Percentiles rank a stretch among this genome's conserved stretches.
Conservation (phyloP, 2,888 invertebrate genomes). For the Andrena camellia region DNA sequence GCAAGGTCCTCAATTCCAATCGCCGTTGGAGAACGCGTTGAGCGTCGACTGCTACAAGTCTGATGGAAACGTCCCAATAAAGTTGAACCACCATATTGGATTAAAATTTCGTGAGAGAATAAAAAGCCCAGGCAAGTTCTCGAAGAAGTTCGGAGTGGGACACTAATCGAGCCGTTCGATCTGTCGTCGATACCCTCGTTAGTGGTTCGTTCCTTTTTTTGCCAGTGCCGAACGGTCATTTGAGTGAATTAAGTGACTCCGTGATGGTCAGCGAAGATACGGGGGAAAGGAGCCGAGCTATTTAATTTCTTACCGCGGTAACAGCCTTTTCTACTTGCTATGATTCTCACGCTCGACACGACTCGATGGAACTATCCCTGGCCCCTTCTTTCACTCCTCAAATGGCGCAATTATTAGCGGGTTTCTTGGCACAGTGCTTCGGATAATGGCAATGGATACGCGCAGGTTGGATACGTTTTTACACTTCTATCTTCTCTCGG, state of each 20-base stretch:
- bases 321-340: constrained; percentile 41
- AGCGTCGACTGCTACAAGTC: neutral
- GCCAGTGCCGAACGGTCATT: constrained; percentile 35
- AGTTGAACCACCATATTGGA: neutral
- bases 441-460: constrained; percentile 24
- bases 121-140: constrained; percentile 48
- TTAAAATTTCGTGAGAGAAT: constrained; percentile 40
- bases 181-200: constrained; percentile 67
- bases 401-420: constrained; percentile 41
- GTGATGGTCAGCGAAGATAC: constrained; percentile 56
- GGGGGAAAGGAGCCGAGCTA: constrained; percentile 53
- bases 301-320: constrained; percentile 62
- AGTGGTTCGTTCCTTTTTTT: constrained; percentile 43
- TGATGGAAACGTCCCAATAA: neutral
- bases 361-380: constrained; percentile 13
- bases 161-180: constrained; percentile 61
- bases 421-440: constrained; percentile 38
- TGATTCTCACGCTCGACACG: constrained; percentile 55
- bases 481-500: neutral
- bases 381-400: neutral
- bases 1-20: neutral
- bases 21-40: neutral
- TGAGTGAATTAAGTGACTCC: constrained; percentile 62
- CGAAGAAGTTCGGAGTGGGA: constrained; percentile 30
- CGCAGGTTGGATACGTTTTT: neutral